phyloP scores from a whole-genome alignment of 92 coral and sea anemone species.

The Actinostola sp. region DNA sequence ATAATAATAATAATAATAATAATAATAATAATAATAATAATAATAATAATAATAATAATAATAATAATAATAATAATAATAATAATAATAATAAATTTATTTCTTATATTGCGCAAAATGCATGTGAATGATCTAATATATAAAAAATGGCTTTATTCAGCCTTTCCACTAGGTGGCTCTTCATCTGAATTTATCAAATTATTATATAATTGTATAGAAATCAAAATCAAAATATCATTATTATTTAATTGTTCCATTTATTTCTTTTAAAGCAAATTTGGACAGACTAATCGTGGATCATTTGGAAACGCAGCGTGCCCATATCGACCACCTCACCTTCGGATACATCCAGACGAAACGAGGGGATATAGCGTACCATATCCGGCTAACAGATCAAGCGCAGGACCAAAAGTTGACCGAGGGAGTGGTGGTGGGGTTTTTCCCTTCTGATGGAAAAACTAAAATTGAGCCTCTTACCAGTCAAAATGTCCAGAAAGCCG shows the following conservation, averaged over 20 bases:
- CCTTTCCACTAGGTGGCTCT: too few species aligned
- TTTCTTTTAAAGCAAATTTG: constrained; percentile 5
- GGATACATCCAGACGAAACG: constrained; percentile 60
- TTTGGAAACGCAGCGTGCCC: constrained; percentile 85
- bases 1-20: too few species aligned
- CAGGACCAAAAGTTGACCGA: constrained; percentile 61
- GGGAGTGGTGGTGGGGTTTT: constrained; percentile 96
- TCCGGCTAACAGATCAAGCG: constrained; percentile 75
- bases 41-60: too few species aligned
- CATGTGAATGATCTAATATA: too few species aligned
- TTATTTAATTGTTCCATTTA: not conserved
- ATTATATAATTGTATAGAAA: too few species aligned
- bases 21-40: too few species aligned
- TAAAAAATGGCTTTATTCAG: too few species aligned
- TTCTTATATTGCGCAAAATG: too few species aligned
- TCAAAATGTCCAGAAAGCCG: constrained; percentile 70
- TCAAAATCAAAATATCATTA: too few species aligned
- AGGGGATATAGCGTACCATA: constrained; percentile 95
- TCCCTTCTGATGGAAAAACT: constrained; percentile 76
- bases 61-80: too few species aligned
- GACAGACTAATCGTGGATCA: constrained; percentile 71
- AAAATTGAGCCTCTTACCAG: constrained; percentile 78
- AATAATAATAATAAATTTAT: too few species aligned
- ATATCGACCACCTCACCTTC: constrained; percentile 73
- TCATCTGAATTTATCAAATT: too few species aligned